These are phyloP conservation scores for Sisor rabdophorus DNA, from an alignment of 2,113 vertebrate genomes.

Conservation along the genomic window DNA sequence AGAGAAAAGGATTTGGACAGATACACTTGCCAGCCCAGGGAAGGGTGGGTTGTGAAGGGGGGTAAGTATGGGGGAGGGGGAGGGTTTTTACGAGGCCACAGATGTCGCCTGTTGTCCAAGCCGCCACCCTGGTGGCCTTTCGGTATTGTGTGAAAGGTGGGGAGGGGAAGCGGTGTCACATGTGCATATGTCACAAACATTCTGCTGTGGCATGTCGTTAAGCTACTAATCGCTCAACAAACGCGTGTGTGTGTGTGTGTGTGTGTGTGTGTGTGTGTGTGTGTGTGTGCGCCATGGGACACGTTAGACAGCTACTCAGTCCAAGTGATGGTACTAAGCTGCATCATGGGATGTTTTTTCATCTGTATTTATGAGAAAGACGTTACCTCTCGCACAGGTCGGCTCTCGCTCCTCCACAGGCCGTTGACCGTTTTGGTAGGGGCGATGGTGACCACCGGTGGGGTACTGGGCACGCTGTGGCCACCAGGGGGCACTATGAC, in stretches of 20 bases:
- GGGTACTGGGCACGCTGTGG: slow-evolving; percentile 94
- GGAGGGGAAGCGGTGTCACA: slow-evolving; percentile 47
- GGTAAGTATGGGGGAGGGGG: slow-evolving; percentile 51
- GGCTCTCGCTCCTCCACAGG: slow-evolving; percentile 90
- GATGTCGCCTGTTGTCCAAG: slow-evolving; percentile 64
- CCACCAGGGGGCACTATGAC: slow-evolving; percentile 86
- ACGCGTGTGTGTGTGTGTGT: slow-evolving; percentile 27
- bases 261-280: slow-evolving; percentile 24
- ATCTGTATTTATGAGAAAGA: not conserved
- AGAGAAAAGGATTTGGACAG: slow-evolving; percentile 1
- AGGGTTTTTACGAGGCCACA: slow-evolving; percentile 46
- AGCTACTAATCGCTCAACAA: slow-evolving; percentile 48
- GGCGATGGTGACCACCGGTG: slow-evolving; percentile 96
- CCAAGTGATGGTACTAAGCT: too few species aligned
- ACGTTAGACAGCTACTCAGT: too few species aligned
- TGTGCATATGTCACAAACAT: slow-evolving; percentile 59
- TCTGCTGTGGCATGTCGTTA: slow-evolving; percentile 42
- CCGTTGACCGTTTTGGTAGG: slow-evolving; percentile 97
- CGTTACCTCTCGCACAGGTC: slow-evolving; percentile 75
- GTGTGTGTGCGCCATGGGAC: not conserved
- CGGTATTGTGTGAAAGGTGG: slow-evolving; percentile 58
- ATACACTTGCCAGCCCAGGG: too few species aligned
- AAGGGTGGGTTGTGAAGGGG: slow-evolving; percentile 40
- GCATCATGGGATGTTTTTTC: not conserved
- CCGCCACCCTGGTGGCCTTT: slow-evolving; percentile 56